Evolutionary conservation across 2,113 vertebrate species (phyloP).

Genomic region (Muntiacus reevesi): DNA sequence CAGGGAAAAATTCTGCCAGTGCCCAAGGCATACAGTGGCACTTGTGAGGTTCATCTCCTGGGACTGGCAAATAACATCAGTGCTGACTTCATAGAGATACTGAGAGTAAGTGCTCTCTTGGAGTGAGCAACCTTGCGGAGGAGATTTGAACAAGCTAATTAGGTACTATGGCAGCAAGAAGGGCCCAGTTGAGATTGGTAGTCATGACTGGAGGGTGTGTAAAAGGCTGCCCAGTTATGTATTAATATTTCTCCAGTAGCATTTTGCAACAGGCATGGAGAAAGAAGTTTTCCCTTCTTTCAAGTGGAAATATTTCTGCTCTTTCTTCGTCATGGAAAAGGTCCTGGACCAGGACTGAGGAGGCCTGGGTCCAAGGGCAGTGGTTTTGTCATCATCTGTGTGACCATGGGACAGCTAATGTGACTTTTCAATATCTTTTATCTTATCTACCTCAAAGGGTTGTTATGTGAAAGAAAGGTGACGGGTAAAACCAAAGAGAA

Average conservation of each 20-base stretch:
- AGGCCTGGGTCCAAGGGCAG: not conserved
- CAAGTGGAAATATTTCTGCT: not conserved
- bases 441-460: not conserved
- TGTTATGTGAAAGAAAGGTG: not conserved
- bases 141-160: not conserved
- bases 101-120: not conserved
- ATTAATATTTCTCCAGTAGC: not conserved
- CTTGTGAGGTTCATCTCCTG: not conserved
- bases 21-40: not conserved
- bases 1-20: not conserved
- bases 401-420: not conserved
- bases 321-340: not conserved
- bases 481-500: not conserved
- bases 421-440: not conserved
- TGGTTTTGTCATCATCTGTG: not conserved
- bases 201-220: not conserved
- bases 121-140: not conserved
- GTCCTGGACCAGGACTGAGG: not conserved
- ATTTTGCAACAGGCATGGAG: not conserved
- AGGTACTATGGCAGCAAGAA: not conserved
- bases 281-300: not conserved
- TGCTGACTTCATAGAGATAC: not conserved
- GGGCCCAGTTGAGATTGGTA: not conserved
- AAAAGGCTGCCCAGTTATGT: not conserved
- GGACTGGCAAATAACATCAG: not conserved